A percentile compares a stretch with the other conserved stretches of the same genome.
These are phyloP conservation scores for Schizaphis graminum DNA, from an alignment of 2,888 invertebrate genomes.

Conservation along the genomic window DNA sequence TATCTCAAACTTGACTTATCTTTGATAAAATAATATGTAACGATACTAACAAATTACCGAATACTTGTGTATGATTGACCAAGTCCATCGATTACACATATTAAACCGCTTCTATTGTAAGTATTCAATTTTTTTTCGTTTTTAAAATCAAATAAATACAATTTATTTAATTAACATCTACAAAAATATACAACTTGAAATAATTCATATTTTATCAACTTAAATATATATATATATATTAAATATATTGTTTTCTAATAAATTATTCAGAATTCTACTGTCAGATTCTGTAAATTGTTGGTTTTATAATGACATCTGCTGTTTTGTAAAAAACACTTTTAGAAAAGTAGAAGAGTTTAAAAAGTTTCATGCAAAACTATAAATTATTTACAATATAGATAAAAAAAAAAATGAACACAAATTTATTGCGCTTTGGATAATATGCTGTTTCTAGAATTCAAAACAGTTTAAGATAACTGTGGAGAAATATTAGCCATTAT, in stretches of 20 bases:
- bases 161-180: neutral
- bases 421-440: neutral
- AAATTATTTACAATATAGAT: neutral
- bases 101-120: neutral
- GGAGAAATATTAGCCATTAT: neutral
- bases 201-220: neutral
- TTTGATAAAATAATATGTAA: neutral
- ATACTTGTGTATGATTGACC: neutral
- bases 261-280: neutral
- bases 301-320: constrained; percentile 9
- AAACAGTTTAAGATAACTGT: neutral
- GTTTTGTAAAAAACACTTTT: neutral
- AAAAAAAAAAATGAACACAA: neutral
- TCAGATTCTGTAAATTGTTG: neutral
- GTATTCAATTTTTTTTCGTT: neutral
- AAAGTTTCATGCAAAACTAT: neutral
- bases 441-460: neutral
- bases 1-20: neutral
- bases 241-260: neutral
- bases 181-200: neutral
- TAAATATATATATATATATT: neutral
- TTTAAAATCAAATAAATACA: neutral
- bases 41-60: neutral
- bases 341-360: neutral
- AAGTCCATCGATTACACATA: neutral